Base-by-base conservation (phyloP, 2,797 vertebrate genomes). In the Remorina albescens region DNA sequence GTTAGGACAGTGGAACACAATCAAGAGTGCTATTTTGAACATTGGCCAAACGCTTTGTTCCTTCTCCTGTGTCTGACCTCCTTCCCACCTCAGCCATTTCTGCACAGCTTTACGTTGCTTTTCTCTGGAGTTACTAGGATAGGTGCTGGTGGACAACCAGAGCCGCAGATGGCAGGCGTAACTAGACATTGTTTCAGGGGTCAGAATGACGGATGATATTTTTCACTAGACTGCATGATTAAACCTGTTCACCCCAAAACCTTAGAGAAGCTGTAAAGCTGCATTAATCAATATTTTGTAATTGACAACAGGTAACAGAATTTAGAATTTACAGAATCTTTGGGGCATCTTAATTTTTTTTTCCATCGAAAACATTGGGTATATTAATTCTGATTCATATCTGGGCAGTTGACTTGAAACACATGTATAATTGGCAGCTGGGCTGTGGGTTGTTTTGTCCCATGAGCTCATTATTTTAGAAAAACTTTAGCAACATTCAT, bases 241-340 rank as follows among this genome's bases (percentile, higher is more conserved):
- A 71, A 76, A 73, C 32, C 1, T 32, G 9, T 62, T 74, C 39
- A n/a, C 21, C 32, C 30, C 10, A 39, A 74, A 50, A 61, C 44
- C 39, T 76, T 53, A 11, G 23, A 54, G 66, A 25, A 51, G 61
- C 53, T 59, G 56, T 59, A 41, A 53, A 34, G 44, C 68, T 28
- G 50, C 58, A 37, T n/a, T 32, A 25, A 71, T 84, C 72, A 65
- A 71, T 74, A 63, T 74, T 77, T 78, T 73, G 62, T 41, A 47
- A 61, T 76, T 44, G 74, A 65, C 57, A 63, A 49, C 46, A 81
- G 19, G 70, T 30, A 30, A 30, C 3, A 30, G n/a, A n/a, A n/a
- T n/a, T n/a, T n/a, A n/a, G n/a, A n/a, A n/a, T n/a, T n/a, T n/a
- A n/a, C n/a, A n/a, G n/a, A n/a, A n/a, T n/a, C n/a, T n/a, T n/a